A percentile compares a stretch with the other conserved stretches of the same genome.
phyloP scores from a whole-genome alignment of 2,797 vertebrate genomes.

The Hylomyscus alleni region DNA sequence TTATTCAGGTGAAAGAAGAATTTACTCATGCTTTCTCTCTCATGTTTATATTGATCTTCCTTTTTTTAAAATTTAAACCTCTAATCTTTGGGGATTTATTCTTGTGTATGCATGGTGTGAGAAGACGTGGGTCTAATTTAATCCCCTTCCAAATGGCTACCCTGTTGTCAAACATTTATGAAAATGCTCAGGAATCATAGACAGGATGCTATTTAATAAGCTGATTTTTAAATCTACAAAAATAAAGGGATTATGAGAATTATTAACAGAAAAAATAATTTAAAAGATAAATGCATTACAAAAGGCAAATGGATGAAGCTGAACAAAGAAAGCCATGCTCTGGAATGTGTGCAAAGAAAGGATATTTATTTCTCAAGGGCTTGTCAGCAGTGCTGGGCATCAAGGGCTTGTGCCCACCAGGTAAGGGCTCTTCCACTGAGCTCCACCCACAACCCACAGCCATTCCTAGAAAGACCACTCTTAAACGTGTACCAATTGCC shows the following conservation, averaged over 20 bases:
- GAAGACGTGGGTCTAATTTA: not conserved
- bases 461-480: not conserved
- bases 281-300: not conserved
- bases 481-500: slow-evolving; percentile 1
- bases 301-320: not conserved
- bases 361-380: not conserved
- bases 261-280: slow-evolving; percentile 9
- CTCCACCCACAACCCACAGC: not conserved
- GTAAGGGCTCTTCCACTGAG: not conserved
- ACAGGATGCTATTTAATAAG: slow-evolving; percentile 13
- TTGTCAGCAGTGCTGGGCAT: not conserved
- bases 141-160: slow-evolving; percentile 32
- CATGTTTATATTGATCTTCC: not conserved
- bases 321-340: not conserved
- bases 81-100: not conserved
- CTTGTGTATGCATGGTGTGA: not conserved
- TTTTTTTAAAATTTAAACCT: not conserved
- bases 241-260: slow-evolving; percentile 32
- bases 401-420: not conserved
- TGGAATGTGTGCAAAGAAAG: not conserved
- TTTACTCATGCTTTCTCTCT: not conserved
- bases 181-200: not conserved
- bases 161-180: not conserved
- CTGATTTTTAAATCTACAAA: slow-evolving; percentile 1
- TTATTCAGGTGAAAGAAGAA: slow-evolving; percentile 37